Evolutionary conservation across 2,888 invertebrate species (phyloP).

Genomic region (Chalcis sispes): DNA sequence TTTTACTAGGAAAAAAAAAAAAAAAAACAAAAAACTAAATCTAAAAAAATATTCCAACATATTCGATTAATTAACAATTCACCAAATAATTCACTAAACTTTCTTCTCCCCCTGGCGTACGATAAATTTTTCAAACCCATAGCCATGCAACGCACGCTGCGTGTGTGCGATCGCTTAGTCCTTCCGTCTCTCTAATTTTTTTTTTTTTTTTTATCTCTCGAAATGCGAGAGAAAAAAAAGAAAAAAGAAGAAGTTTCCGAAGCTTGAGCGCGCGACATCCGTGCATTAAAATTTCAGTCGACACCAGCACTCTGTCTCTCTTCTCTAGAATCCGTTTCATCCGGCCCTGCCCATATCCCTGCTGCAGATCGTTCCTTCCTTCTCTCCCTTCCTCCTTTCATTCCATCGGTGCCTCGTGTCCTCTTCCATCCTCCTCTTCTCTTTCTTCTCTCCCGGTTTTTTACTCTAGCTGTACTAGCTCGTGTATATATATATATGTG

Average conservation of each 20-base stretch:
- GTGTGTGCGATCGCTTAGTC: no score
- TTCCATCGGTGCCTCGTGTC: conserved; percentile 34
- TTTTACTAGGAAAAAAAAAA: no score
- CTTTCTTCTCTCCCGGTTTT: conserved; percentile 31
- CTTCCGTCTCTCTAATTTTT: no score
- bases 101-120: no score
- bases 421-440: conserved; percentile 61
- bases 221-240: no score
- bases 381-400: conserved; percentile 52
- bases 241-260: background rate
- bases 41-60: no score
- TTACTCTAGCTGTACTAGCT: no score
- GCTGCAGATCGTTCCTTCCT: conserved; percentile 27
- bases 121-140: background rate
- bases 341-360: conserved; percentile 46
- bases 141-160: no score
- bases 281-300: conserved; percentile 44
- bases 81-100: no score
- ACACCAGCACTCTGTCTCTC: background rate
- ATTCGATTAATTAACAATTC: background rate
- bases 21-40: no score
- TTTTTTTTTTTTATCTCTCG: no score
- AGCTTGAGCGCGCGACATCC: background rate
- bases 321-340: conserved; percentile 43
- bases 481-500: background rate